phyloP scores from a whole-genome alignment of 2,888 invertebrate species.

The Diaperis boleti region DNA sequence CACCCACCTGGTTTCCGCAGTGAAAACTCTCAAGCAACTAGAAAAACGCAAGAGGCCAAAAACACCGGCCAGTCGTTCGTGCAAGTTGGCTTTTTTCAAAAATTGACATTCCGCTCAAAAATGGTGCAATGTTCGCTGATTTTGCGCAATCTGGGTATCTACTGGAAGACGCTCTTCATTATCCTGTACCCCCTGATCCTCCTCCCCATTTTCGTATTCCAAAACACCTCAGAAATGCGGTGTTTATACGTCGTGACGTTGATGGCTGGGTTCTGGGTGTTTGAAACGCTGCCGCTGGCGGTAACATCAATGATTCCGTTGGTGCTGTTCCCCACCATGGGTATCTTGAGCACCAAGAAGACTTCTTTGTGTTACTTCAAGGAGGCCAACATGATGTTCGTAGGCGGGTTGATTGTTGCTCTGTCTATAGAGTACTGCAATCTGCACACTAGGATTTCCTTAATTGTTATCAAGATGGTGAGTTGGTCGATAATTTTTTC shows the following conservation, averaged over 20 bases:
- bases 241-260: slow-evolving; percentile 85
- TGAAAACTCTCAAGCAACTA: no score
- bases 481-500: slow-evolving; percentile 30
- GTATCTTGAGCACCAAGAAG: slow-evolving; percentile 73
- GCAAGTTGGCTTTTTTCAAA: neutral
- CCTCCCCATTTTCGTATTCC: slow-evolving; percentile 75
- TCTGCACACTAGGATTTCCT: slow-evolving; percentile 87
- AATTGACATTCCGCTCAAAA: neutral
- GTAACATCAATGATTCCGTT: slow-evolving; percentile 88
- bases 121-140: neutral
- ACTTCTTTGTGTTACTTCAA: slow-evolving; percentile 83
- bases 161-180: slow-evolving; percentile 82
- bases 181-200: slow-evolving; percentile 77
- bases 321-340: slow-evolving; percentile 84
- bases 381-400: slow-evolving; percentile 88
- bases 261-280: slow-evolving; percentile 79
- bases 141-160: slow-evolving; percentile 62
- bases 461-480: slow-evolving; percentile 80
- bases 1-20: no score
- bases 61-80: no score
- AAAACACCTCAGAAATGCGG: slow-evolving; percentile 72
- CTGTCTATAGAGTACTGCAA: slow-evolving; percentile 91
- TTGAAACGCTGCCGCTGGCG: slow-evolving; percentile 84
- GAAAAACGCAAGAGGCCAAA: no score
- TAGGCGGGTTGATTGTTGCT: slow-evolving; percentile 91